Evolutionary conservation across 2,113 vertebrate species (phyloP), one percentile per base, ranked within the genome.

Genomic region (Todiramphus saurophagus): DNA sequence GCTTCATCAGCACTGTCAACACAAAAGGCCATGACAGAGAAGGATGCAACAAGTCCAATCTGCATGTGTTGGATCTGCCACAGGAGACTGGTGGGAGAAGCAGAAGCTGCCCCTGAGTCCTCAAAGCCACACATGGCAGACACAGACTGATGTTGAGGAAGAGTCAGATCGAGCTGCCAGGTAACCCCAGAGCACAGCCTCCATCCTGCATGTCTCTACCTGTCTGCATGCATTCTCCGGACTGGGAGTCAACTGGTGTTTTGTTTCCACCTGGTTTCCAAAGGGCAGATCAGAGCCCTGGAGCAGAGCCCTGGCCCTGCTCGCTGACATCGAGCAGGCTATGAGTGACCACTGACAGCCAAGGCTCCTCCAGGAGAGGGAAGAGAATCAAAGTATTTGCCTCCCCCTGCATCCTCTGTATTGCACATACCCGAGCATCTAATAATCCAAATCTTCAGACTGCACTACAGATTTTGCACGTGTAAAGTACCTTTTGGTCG

Each of bases 291-390:
- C 16, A 3, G 21, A 39, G 55, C 35, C 16, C 62, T 83, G 44
- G 46, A 68, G 43, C 11, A 69, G 55, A 86, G 33, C 44, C 11
- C 27, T 18, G 46, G 56, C 31, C 66, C 23, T 1, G 6, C 31
- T 60, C 0, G 0, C 25, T 82, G 51, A 70, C 78, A 37, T 2
- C 0, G 1, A 48, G 30, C 50, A n/a, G 83, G 73, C 27, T 67
- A n/a, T n/a, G 35, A 27, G 46, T 35, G 44, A 24, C n/a, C 5
- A 1, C 75, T 73, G 20, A 31, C 41, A 88, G 44, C 4, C 4
- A 64, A 31, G 33, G 30, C 35, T 87, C 44, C 23, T 35, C 53
- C 4, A 2, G 67, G 33, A 51, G 39, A 64, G n/a, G 41, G 28
- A n/a, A 58, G 27, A 72, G 91, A 82, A 90, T 8, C 27, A 72